Evolutionary conservation across 1,140 invertebrate genomes (phyloP).

Genomic region (Euura saliciscinereae): DNA sequence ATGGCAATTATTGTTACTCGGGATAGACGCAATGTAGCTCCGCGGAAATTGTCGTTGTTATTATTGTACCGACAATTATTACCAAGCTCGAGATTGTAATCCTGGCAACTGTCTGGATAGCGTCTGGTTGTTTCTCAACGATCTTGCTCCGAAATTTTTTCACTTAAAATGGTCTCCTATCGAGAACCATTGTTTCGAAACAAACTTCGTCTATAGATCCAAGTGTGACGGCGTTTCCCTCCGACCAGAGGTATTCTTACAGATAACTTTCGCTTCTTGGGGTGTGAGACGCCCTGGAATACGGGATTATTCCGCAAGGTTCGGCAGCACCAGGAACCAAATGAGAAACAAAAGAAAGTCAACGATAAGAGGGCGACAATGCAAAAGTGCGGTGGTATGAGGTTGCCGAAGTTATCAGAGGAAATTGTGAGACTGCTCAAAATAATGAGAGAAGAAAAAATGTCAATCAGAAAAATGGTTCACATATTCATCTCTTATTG

Average conservation of each 20-base stretch:
- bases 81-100: conserved; percentile 57
- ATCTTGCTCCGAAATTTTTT: conserved; percentile 28
- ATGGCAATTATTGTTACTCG: neutral
- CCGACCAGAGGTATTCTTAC: too few relatives aligned
- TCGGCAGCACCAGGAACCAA: neutral
- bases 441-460: conserved; percentile 40
- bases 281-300: neutral
- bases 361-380: conserved; percentile 19
- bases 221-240: too few relatives aligned
- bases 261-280: too few relatives aligned
- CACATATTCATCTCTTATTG: conserved; percentile 49
- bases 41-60: conserved; percentile 49
- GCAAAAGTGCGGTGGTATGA: conserved; percentile 3
- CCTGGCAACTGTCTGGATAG: conserved; percentile 54
- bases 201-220: too few relatives aligned
- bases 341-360: conserved; percentile 3
- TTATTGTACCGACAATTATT: conserved; percentile 54
- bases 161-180: too few relatives aligned
- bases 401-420: neutral
- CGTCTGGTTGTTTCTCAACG: conserved; percentile 58
- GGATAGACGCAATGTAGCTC: neutral
- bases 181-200: too few relatives aligned
- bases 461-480: conserved; percentile 60
- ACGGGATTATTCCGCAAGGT: conserved; percentile 19
- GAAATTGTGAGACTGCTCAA: neutral